Evolutionary conservation across 2,113 vertebrate species (phyloP).

Genomic region (rat (Rattus norvegicus)): DNA sequence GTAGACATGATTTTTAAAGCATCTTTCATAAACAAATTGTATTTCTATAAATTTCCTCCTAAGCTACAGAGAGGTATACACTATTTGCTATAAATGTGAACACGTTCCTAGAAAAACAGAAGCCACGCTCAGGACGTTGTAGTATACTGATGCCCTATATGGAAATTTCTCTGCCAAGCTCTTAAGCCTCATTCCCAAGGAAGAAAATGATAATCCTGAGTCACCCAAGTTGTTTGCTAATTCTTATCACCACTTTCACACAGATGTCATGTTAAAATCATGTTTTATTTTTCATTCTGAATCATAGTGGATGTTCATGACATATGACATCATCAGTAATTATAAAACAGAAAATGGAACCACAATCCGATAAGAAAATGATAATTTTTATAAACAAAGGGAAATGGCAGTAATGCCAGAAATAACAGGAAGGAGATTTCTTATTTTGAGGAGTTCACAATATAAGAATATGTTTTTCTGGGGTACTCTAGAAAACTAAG

Average conservation of each 20-base stretch:
- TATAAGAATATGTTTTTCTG: neutral
- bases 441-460: neutral
- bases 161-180: neutral
- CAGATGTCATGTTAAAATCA: neutral
- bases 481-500: neutral
- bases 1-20: neutral
- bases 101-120: neutral
- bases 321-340: neutral
- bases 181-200: neutral
- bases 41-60: slow-evolving; percentile 46
- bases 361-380: neutral
- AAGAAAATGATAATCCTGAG: neutral
- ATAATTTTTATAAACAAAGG: neutral
- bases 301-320: neutral
- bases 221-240: neutral
- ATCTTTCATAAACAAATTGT: neutral
- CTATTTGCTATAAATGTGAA: slow-evolving; percentile 20
- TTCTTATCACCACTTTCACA: neutral
- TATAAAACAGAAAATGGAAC: neutral
- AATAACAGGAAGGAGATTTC: neutral
- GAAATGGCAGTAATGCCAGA: neutral
- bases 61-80: neutral
- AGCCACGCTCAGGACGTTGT: neutral
- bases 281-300: slow-evolving; percentile 2
- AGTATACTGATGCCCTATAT: neutral